Evolutionary conservation across 2,113 vertebrate species (phyloP).

Genomic region (Callorhinus ursinus): DNA sequence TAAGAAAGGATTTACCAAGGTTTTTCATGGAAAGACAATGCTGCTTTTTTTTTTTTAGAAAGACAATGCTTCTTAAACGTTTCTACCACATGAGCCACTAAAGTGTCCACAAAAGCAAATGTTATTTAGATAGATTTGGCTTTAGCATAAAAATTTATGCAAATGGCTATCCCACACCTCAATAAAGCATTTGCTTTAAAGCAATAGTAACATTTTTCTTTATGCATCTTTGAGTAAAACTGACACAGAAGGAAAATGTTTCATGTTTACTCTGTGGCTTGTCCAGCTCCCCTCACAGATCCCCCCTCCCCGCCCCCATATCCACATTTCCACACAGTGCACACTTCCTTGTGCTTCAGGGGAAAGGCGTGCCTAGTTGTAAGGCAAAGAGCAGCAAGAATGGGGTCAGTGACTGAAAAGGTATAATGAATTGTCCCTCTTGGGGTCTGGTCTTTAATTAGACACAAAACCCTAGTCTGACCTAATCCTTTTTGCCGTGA

Average conservation of each 20-base stretch:
- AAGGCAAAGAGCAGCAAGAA: not conserved
- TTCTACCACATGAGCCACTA: not conserved
- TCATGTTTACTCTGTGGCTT: not conserved
- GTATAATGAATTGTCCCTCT: not conserved
- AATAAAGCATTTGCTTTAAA: not conserved
- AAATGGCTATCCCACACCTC: not conserved
- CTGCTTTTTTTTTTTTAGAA: not conserved
- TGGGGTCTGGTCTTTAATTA: not conserved
- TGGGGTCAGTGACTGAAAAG: not conserved
- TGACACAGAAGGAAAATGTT: not conserved
- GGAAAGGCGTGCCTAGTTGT: not conserved
- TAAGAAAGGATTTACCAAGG: not conserved
- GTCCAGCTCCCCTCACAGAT: not conserved
- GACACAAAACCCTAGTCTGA: not conserved
- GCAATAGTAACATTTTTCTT: not conserved
- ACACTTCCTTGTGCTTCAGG: not conserved
- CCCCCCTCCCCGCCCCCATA: not conserved
- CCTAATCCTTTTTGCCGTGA: not conserved
- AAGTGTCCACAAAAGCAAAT: not conserved
- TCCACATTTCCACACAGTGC: not conserved
- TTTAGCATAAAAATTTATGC: not conserved
- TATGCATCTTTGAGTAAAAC: not conserved
- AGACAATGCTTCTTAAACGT: not conserved
- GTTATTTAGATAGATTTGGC: not conserved
- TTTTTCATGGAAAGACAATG: not conserved